A percentile compares a stretch with the other conserved stretches of the same genome.
Conservation (phyloP, 1,140 invertebrate species). For the Zaprionus tsacasi region DNA sequence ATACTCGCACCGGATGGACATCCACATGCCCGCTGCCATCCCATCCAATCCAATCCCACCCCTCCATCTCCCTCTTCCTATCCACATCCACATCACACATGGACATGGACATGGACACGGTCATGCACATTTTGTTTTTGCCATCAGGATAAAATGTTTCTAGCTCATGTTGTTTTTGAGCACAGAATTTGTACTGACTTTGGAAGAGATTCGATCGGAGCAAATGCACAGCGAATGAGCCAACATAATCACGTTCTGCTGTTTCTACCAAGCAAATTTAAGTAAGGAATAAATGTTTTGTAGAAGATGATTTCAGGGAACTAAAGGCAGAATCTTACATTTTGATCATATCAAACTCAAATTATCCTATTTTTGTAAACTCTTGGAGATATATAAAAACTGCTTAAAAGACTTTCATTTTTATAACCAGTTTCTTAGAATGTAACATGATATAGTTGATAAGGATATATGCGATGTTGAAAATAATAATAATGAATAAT, state of each 20-base stretch:
- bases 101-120: conserved; percentile 46
- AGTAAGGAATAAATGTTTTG: background rate
- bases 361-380: no score
- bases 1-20: conserved; percentile 72
- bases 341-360: no score
- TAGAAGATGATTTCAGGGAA: background rate
- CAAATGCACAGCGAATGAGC: background rate
- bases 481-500: no score
- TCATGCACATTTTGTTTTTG: conserved; percentile 35
- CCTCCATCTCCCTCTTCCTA: background rate
- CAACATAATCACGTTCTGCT: conserved; percentile 9
- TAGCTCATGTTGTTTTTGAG: background rate
- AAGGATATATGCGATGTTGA: no score
- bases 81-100: background rate
- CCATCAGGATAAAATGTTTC: conserved; percentile 23
- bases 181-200: conserved; percentile 8
- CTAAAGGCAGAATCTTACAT: no score
- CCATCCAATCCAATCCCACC: no score
- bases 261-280: background rate
- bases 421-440: no score
- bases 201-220: background rate
- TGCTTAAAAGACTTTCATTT: no score
- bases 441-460: no score
- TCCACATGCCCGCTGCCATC: conserved; percentile 20
- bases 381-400: no score